Evolutionary conservation across 2,797 vertebrate genomes (phyloP).

Genomic region (Sebastolobus alascanus): DNA sequence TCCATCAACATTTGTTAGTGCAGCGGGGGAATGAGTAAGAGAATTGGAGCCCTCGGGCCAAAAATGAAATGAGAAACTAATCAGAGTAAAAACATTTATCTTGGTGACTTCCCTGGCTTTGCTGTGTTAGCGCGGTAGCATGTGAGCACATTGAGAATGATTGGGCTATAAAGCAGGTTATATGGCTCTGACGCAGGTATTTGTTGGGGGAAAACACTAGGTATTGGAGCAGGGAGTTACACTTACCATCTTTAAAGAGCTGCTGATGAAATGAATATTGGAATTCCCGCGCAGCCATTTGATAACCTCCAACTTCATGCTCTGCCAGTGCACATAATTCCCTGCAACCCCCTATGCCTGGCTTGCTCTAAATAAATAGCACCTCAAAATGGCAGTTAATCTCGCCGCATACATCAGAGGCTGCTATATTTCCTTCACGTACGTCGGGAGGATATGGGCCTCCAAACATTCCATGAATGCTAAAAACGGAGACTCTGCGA

Average conservation of each 20-base stretch:
- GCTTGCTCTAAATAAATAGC: slow-evolving; percentile 74
- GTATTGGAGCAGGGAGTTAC: slow-evolving; percentile 40
- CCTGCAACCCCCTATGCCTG: slow-evolving; percentile 63
- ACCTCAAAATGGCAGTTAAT: slow-evolving; percentile 70
- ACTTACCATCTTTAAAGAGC: slow-evolving; percentile 62
- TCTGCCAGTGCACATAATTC: slow-evolving; percentile 78
- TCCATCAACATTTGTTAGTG: slow-evolving; percentile 70
- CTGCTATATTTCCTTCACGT: slow-evolving; percentile 66
- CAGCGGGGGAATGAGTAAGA: slow-evolving; percentile 42
- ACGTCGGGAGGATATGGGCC: slow-evolving; percentile 42
- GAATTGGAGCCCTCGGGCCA: slow-evolving; percentile 50
- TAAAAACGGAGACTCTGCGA: slow-evolving; percentile 58
- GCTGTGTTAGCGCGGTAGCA: slow-evolving; percentile 37
- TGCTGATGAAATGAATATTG: slow-evolving; percentile 70
- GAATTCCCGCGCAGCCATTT: slow-evolving; percentile 70
- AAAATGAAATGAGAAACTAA: slow-evolving; percentile 69
- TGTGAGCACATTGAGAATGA: slow-evolving; percentile 49
- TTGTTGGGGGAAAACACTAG: slow-evolving; percentile 46
- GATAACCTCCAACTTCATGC: slow-evolving; percentile 78
- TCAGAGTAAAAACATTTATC: slow-evolving; percentile 71
- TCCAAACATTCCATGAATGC: slow-evolving; percentile 63
- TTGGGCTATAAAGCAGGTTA: slow-evolving; percentile 43
- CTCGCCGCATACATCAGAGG: slow-evolving; percentile 67
- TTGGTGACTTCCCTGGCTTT: slow-evolving; percentile 51
- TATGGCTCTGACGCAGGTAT: slow-evolving; percentile 37